phyloP scores from a whole-genome alignment of 1,140 invertebrate genomes.

The Plectus sambesii region DNA sequence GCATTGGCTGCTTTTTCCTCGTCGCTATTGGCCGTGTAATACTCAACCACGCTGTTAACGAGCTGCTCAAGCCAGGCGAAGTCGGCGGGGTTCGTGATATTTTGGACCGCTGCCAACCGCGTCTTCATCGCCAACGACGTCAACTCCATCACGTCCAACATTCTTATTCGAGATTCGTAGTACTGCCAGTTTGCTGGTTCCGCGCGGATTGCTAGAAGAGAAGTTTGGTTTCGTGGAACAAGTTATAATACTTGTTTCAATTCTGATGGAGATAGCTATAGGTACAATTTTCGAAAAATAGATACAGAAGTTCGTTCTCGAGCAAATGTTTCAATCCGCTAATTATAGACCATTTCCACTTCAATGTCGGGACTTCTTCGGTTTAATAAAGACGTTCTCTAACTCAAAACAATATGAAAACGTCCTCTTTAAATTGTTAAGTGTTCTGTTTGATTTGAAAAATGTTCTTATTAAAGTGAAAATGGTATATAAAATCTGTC shows the following conservation, averaged over 20 bases:
- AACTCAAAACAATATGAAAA: too few relatives aligned
- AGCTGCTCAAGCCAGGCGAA: slow-evolving; percentile 36
- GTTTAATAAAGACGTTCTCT: too few relatives aligned
- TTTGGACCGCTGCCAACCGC: slow-evolving; percentile 33
- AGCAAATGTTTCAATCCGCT: too few relatives aligned
- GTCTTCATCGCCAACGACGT: slow-evolving; percentile 35
- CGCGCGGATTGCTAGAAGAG: slow-evolving; percentile 25
- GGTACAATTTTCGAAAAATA: too few relatives aligned
- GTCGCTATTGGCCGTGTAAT: slow-evolving; percentile 36
- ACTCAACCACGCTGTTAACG: slow-evolving; percentile 35
- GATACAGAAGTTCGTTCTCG: too few relatives aligned
- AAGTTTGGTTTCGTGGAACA: slow-evolving; percentile 3
- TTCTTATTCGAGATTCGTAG: slow-evolving; percentile 40
- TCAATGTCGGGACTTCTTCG: too few relatives aligned
- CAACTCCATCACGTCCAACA: slow-evolving; percentile 31
- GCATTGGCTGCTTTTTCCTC: slow-evolving; percentile 40
- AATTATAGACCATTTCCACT: too few relatives aligned
- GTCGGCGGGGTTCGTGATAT: slow-evolving; percentile 23
- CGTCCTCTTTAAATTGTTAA: too few relatives aligned
- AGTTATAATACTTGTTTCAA: too few relatives aligned
- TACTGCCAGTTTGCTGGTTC: slow-evolving; percentile 38
- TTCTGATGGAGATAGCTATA: too few relatives aligned
- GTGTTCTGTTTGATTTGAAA: too few relatives aligned
- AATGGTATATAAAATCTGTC: slow-evolving; percentile 2
- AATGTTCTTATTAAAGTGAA: slow-evolving; percentile 5